These are phyloP conservation scores for Paedocypris micromegethes DNA, from an alignment of 2,797 vertebrate genomes.

Conservation along the genomic window DNA sequence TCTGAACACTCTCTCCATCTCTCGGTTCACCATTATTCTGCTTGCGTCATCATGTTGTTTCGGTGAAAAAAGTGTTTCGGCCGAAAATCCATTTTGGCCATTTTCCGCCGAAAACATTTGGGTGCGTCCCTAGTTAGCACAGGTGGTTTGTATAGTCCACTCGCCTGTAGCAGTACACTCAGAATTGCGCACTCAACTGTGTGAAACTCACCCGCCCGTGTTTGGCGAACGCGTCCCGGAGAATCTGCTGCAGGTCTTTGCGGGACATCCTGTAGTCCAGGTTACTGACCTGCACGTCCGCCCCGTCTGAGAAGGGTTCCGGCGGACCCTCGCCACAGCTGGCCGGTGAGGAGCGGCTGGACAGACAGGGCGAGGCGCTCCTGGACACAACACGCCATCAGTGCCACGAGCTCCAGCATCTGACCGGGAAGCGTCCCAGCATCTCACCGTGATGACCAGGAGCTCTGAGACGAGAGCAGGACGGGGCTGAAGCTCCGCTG, in stretches of 20 bases:
- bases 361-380: slow-evolving; percentile 81
- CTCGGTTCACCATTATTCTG: too few species aligned
- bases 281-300: slow-evolving; percentile 87
- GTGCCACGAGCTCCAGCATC: background rate
- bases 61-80: too few species aligned
- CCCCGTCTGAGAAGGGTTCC: slow-evolving; percentile 85
- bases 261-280: slow-evolving; percentile 93
- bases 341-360: slow-evolving; percentile 80
- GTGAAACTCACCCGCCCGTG: slow-evolving; percentile 78
- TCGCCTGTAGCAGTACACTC: too few species aligned
- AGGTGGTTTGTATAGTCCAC: too few species aligned
- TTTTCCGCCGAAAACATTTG: too few species aligned
- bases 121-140: too few species aligned
- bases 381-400: slow-evolving; percentile 51
- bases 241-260: slow-evolving; percentile 86
- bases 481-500: slow-evolving; percentile 83
- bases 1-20: too few species aligned
- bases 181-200: too few species aligned
- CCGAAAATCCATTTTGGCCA: too few species aligned
- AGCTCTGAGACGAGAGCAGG: slow-evolving; percentile 73
- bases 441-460: slow-evolving; percentile 86
- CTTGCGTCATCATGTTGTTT: too few species aligned
- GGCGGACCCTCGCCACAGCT: slow-evolving; percentile 58
- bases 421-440: background rate
- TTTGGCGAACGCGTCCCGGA: slow-evolving; percentile 81